Evolutionary conservation across 1,140 invertebrate genomes (phyloP).

Genomic region (Diuraphis noxia): DNA sequence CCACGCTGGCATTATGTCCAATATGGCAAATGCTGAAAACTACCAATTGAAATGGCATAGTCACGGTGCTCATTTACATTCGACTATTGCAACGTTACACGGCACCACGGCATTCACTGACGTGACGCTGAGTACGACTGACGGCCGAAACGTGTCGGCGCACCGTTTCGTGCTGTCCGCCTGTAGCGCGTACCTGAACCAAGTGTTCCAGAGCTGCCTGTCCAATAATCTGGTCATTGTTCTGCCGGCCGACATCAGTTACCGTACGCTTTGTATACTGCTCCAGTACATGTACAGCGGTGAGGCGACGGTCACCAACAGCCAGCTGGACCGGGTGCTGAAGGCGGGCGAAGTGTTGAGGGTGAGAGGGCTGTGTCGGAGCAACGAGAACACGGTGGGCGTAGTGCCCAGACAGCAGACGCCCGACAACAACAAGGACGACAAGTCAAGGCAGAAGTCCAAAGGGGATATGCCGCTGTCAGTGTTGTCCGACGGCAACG

Average conservation of each 20-base stretch:
- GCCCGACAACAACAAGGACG: conserved; percentile 58
- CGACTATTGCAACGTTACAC: conserved; percentile 76
- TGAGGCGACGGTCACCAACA: conserved; percentile 81
- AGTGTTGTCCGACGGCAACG: conserved; percentile 26
- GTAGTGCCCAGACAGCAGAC: conserved; percentile 55
- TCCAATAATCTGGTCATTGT: conserved; percentile 71
- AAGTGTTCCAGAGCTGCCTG: conserved; percentile 63
- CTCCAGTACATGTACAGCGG: conserved; percentile 87
- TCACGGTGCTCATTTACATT: conserved; percentile 76
- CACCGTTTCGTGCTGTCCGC: conserved; percentile 85
- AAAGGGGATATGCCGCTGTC: conserved; percentile 58
- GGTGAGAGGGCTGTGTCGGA: conserved; percentile 62
- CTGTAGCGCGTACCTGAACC: conserved; percentile 68
- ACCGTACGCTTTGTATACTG: conserved; percentile 75
- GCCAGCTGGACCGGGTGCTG: conserved; percentile 76
- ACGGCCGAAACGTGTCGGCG: conserved; percentile 78
- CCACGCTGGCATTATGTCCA: conserved; percentile 45
- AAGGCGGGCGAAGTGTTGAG: conserved; percentile 78
- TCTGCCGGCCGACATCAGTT: conserved; percentile 77
- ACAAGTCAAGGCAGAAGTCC: conserved; percentile 61
- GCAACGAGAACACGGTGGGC: conserved; percentile 56
- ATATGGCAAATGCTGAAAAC: conserved; percentile 66
- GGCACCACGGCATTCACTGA: conserved; percentile 82
- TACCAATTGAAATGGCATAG: conserved; percentile 87
- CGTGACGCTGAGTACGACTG: conserved; percentile 78